Base-by-base conservation (phyloP, 2,113 vertebrate species). In the Antennarius striatus region DNA sequence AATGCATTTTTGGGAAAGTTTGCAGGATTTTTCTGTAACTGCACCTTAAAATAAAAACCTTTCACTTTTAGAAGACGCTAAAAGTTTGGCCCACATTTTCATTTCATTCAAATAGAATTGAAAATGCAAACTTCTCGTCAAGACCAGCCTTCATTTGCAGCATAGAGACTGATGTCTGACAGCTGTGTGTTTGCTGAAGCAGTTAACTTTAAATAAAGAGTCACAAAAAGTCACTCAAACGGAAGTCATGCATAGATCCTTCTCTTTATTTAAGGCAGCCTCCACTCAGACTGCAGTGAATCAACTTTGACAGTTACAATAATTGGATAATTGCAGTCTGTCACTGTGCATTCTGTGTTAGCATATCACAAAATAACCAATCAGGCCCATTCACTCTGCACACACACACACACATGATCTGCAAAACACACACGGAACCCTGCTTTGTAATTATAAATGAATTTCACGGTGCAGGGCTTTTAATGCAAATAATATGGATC, bases 401-500 rank as follows among this genome's bases (percentile, higher is more conserved):
- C 84, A 82, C 90, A 88, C 80, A 88, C 80, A 83, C 74, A 78
- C 50, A 73, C 73, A 74, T 61, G 75, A 89, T 91, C 85, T 90
- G 80, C 83, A 86, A 85, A 89, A 87, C 83, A 83, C 81, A 75
- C 89, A 63, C 73, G 46, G 45, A 54, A 68, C 63, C 68, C 73
- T 73, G 69, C 71, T 80, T 89, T 87, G 85, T 89, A 92, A 89
- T 91, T 91, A 92, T 79, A 91, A 88, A 88, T 89, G 88, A 88
- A 92, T 91, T 91, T 92, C 89, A 92, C 83, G 89, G 85, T 88
- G 85, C 76, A 63, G 81, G 80, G 89, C 88, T 90, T 91, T 91
- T 90, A 90, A 91, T 93, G 90, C 91, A 91, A 92, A 92, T 92
- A 92, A 89, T 90, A 90, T 86, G 84, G 86, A 84, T 78, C 73